These are phyloP conservation scores for Ciconia nigra DNA, from an alignment of 2,797 vertebrate species.

Conservation along the genomic window DNA sequence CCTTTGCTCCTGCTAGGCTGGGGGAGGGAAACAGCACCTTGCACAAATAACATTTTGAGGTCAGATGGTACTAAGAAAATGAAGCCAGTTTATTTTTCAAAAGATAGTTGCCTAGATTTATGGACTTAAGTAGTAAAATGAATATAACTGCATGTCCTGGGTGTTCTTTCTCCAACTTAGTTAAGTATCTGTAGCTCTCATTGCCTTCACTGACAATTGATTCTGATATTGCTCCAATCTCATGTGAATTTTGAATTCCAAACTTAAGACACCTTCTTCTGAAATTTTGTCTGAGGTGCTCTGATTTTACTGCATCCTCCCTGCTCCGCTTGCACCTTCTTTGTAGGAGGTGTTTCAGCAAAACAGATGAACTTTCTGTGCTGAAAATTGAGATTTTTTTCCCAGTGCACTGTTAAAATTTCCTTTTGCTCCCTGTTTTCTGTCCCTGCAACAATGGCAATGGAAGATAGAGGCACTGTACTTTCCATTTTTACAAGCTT, in stretches of 20 bases:
- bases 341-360: neutral
- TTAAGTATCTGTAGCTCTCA: neutral
- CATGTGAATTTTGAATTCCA: neutral
- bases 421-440: neutral
- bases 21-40: neutral
- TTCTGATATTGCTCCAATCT: neutral
- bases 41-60: neutral
- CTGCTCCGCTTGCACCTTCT: neutral
- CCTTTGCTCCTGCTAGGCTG: neutral
- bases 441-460: neutral
- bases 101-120: neutral
- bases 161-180: neutral
- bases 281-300: neutral
- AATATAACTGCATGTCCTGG: neutral
- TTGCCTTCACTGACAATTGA: neutral
- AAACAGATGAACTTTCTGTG: neutral
- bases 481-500: neutral
- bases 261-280: neutral
- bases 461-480: neutral
- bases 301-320: neutral
- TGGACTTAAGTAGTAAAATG: neutral
- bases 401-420: neutral
- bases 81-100: neutral
- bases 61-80: neutral
- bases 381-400: neutral